Conservation (phyloP, 2,888 invertebrate species). For the Drosophila quasianomalipes region DNA sequence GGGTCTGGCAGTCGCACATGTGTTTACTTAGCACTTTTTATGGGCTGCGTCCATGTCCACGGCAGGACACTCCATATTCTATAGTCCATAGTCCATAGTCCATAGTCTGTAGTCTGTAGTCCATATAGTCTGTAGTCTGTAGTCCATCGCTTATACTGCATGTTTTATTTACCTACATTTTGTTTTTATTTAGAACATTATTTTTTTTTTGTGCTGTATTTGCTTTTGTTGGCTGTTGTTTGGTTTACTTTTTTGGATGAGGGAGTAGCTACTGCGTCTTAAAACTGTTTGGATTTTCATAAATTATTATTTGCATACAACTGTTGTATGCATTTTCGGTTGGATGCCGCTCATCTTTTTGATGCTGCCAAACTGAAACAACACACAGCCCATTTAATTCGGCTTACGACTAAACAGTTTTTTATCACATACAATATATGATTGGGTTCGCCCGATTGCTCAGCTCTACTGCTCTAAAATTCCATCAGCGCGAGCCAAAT, state of each 20-base stretch:
- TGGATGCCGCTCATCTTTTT: constrained; percentile 11
- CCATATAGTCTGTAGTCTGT: constrained; percentile 11
- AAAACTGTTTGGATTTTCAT: constrained; percentile 70
- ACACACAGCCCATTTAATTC: constrained; percentile 58
- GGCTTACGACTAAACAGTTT: constrained; percentile 43
- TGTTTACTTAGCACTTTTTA: constrained; percentile 80
- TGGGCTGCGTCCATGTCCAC: constrained; percentile 52
- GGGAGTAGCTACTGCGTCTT: constrained; percentile 12
- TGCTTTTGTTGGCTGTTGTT: constrained; percentile 46
- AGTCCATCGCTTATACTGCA: constrained; percentile 35
- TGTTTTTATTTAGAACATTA: constrained; percentile 69
- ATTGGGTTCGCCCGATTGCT: constrained; percentile 10
- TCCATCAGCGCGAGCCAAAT: constrained; percentile 66
- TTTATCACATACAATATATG: constrained; percentile 31
- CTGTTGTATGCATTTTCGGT: constrained; percentile 30
- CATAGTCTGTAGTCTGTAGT: constrained; percentile 28
- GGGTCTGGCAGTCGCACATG: constrained; percentile 54
- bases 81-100: constrained; percentile 23
- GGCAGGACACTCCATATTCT: constrained; percentile 32
- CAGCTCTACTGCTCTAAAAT: constrained; percentile 56
- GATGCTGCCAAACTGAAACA: constrained; percentile 24
- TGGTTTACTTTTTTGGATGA: constrained; percentile 13
- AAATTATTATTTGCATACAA: constrained; percentile 73
- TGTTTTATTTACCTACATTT: constrained; percentile 69
- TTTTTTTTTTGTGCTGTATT: constrained; percentile 46